phyloP scores from a whole-genome alignment of 1,140 invertebrate species.

The Episyrphus balteatus region DNA sequence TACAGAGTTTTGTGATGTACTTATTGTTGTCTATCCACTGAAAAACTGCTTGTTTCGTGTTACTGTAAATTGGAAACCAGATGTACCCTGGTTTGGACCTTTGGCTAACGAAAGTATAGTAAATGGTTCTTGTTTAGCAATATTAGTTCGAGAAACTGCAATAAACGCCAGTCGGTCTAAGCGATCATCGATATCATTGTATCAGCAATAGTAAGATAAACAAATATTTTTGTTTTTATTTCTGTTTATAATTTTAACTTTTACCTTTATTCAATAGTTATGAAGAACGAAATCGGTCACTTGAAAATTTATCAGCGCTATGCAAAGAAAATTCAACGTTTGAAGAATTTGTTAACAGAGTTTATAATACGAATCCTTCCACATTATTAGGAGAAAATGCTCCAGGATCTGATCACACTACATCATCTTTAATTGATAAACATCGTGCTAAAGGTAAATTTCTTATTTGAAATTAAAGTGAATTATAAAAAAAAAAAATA shows the following conservation, averaged over 20 bases:
- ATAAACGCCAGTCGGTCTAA: constrained; percentile 87
- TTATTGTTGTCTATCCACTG: constrained; percentile 94
- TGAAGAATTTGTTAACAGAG: constrained; percentile 78
- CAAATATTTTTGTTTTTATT: not conserved
- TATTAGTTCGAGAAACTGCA: constrained; percentile 81
- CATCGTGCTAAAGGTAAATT: too few species aligned
- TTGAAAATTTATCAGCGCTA: constrained; percentile 79
- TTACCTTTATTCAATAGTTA: constrained; percentile 55
- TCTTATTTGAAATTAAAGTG: too few species aligned
- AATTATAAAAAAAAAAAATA: too few species aligned
- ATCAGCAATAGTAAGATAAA: constrained; percentile 75
- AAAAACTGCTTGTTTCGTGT: constrained; percentile 69
- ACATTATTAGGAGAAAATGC: too few species aligned
- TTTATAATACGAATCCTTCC: constrained; percentile 56
- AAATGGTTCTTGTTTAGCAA: constrained; percentile 69
- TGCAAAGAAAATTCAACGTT: constrained; percentile 84
- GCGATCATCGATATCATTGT: constrained; percentile 73
- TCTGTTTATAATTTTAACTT: not conserved
- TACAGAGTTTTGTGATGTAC: constrained; percentile 97
- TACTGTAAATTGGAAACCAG: constrained; percentile 72
- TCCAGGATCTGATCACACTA: too few species aligned
- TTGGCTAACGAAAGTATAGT: constrained; percentile 91
- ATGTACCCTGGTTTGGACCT: constrained; percentile 91
- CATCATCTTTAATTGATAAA: too few species aligned
- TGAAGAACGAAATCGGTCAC: constrained; percentile 75